phyloP scores from a whole-genome alignment of 2,888 invertebrate genomes.

The Morpho helenor region DNA sequence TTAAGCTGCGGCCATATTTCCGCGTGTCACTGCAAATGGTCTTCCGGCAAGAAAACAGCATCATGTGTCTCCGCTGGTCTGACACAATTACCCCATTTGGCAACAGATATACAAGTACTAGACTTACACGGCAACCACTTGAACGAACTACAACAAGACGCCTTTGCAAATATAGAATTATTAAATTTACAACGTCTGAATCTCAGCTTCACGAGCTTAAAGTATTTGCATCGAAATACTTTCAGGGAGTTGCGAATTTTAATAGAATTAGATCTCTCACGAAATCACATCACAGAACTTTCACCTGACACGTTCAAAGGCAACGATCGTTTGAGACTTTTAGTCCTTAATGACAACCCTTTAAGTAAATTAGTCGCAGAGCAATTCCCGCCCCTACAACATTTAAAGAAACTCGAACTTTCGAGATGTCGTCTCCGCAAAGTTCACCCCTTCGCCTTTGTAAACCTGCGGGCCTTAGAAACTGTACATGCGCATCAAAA shows the following conservation, averaged over 20 bases:
- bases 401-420: slow-evolving; percentile 89
- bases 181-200: slow-evolving; percentile 92
- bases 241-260: slow-evolving; percentile 91
- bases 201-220: slow-evolving; percentile 85
- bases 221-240: slow-evolving; percentile 87
- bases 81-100: slow-evolving; percentile 82
- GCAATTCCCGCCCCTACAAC: slow-evolving; percentile 89
- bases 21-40: slow-evolving; percentile 94
- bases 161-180: slow-evolving; percentile 88
- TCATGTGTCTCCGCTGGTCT: slow-evolving; percentile 88
- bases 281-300: slow-evolving; percentile 86
- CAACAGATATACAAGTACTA: slow-evolving; percentile 81
- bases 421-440: slow-evolving; percentile 86
- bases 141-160: slow-evolving; percentile 84
- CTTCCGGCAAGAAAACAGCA: slow-evolving; percentile 93
- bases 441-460: slow-evolving; percentile 87
- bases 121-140: slow-evolving; percentile 90
- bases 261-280: slow-evolving; percentile 91
- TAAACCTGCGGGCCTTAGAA: slow-evolving; percentile 86
- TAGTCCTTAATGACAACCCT: slow-evolving; percentile 91
- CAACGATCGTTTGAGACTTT: slow-evolving; percentile 87
- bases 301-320: slow-evolving; percentile 90
- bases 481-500: slow-evolving; percentile 91
- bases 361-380: slow-evolving; percentile 83
- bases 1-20: slow-evolving; percentile 86